Evolutionary conservation across 2,797 vertebrate genomes (phyloP).

Genomic region (Ctenopoma kingsleyae): DNA sequence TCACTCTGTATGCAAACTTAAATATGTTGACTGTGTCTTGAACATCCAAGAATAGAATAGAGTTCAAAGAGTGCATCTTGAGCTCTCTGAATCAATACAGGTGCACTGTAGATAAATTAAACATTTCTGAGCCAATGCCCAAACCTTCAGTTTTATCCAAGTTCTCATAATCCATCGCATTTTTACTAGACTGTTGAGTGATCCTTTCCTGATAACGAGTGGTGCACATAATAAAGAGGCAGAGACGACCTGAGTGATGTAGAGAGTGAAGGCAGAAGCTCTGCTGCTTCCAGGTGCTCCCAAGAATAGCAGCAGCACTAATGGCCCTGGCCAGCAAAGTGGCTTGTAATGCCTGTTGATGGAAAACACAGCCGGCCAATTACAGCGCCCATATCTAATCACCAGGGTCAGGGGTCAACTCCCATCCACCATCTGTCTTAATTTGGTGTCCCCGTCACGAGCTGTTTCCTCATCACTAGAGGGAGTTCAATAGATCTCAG

Average conservation of each 20-base stretch:
- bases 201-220: constrained; percentile 17
- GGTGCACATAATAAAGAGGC: constrained; percentile 29
- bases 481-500: constrained; percentile 18
- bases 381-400: constrained; percentile 77
- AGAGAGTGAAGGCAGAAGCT: constrained; percentile 24
- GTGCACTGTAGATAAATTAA: constrained; percentile 9
- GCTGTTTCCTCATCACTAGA: constrained; percentile 34
- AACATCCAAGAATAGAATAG: background rate
- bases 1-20: no score
- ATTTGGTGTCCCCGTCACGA: constrained; percentile 55
- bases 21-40: no score
- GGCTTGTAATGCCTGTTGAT: constrained; percentile 73
- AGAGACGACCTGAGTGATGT: constrained; percentile 26
- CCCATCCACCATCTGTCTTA: constrained; percentile 63
- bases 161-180: constrained; percentile 6
- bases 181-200: constrained; percentile 27
- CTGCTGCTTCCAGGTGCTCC: constrained; percentile 64
- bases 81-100: constrained; percentile 17
- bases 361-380: constrained; percentile 77
- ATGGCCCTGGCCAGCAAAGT: constrained; percentile 62
- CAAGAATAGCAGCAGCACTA: constrained; percentile 65
- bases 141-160: constrained; percentile 7
- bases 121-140: constrained; percentile 1
- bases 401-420: constrained; percentile 62
- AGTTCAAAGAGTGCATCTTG: constrained; percentile 15